Evolutionary conservation across 2,888 invertebrate genomes (phyloP), one percentile per base, ranked within the genome.

Genomic region (Neocrepidodera transversa): DNA sequence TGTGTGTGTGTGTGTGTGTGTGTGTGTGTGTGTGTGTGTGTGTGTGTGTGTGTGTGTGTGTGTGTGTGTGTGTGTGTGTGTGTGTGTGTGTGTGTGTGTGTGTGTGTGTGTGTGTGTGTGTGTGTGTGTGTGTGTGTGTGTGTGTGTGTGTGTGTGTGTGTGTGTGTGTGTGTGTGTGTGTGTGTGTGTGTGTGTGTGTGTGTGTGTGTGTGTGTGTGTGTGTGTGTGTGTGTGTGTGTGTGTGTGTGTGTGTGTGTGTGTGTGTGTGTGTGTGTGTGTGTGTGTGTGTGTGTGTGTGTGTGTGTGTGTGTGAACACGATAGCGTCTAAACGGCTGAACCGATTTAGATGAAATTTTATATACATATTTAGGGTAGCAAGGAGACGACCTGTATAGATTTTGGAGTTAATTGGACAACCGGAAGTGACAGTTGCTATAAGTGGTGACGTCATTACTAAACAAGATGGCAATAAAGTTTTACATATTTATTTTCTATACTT

Each of bases 11-110:
- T 40, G 40, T 40, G 18, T 40, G 40, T 40, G 40, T 40, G 18
- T 40, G 40, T 40, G 40, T 40, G 18, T 40, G 40, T 40, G 40
- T 40, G 40, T 40, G 40, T 40, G 40, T 40, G 40, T 40, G 40
- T 40, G 40, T 40, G 40, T 40, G 40, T 40, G 40, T 40, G 18
- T 40, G 40, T 40, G 40, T 40, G 40, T 40, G 40, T 40, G 40
- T 40, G 40, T 40, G 18, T 40, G 18, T 40, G 40, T 40, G 40
- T 40, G 40, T 40, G 40, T 40, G 18, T 40, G 40, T 40, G 40
- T 40, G 18, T 40, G 18, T 40, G 40, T 40, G 40, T 40, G 40
- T 40, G 40, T 40, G 40, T 40, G 40, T 40, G 40, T 40, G 18
- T 40, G 40, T 40, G 40, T 40, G 18, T 40, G 40, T 40, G 40